A percentile compares a stretch with the other conserved stretches of the same genome.
Evolutionary conservation across 1,140 invertebrate genomes (phyloP).

Genomic region (Drosophila nasuta): DNA sequence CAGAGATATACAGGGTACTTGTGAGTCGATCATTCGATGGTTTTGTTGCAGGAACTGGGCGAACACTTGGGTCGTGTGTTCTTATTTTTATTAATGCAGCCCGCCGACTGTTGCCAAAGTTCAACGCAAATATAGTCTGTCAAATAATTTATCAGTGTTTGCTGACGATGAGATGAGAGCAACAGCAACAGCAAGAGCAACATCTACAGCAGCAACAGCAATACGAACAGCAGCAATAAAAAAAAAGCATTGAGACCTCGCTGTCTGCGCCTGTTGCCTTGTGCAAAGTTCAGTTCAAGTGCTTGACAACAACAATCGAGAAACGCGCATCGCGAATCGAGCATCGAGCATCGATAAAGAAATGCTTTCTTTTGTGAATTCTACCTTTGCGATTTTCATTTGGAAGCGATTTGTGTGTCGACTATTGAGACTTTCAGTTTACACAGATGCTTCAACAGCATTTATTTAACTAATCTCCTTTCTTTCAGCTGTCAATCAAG

Average conservation of each 20-base stretch:
- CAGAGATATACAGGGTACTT: not conserved
- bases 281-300: conserved; percentile 54
- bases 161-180: conserved; percentile 61
- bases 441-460: conserved; percentile 38
- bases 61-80: conserved; percentile 54
- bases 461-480: conserved; percentile 11
- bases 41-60: conserved; percentile 1
- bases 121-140: conserved; percentile 83
- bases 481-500: not conserved
- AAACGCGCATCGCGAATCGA: too few relatives aligned
- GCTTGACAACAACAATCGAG: conserved; percentile 46
- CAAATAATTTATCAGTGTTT: conserved; percentile 82
- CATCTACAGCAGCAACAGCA: conserved; percentile 22
- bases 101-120: conserved; percentile 64
- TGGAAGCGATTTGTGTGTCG: conserved; percentile 33
- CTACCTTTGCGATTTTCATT: conserved; percentile 31
- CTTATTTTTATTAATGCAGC: conserved; percentile 63
- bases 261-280: conserved; percentile 48
- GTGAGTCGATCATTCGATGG: not conserved
- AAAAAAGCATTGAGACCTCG: conserved; percentile 45
- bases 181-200: conserved; percentile 18
- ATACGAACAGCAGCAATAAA: not conserved
- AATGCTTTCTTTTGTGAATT: conserved; percentile 40
- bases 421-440: conserved; percentile 44
- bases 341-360: conserved; percentile 45